These are phyloP conservation scores for Sturnira hondurensis DNA, from an alignment of 2,113 vertebrate species.

Conservation along the genomic window DNA sequence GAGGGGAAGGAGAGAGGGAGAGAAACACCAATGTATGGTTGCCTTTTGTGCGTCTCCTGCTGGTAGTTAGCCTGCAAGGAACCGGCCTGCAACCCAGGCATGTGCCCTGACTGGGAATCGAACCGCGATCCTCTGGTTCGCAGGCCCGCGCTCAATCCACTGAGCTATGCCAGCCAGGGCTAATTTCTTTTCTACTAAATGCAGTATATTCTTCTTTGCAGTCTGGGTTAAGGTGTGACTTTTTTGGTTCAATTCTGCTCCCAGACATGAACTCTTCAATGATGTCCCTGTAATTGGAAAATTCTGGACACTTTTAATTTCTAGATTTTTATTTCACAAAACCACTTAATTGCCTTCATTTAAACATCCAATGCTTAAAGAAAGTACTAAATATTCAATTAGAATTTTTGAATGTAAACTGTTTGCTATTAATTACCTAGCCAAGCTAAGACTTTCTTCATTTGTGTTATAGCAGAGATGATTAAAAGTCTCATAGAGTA, in stretches of 20 bases:
- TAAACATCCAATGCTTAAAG: background rate
- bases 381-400: background rate
- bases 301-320: background rate
- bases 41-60: too few relatives aligned
- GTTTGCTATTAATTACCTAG: background rate
- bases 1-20: too few relatives aligned
- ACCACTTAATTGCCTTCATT: background rate
- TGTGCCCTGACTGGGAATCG: too few relatives aligned
- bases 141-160: too few relatives aligned
- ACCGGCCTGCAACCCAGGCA: too few relatives aligned
- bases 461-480: background rate
- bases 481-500: background rate
- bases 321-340: background rate
- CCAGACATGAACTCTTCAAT: background rate
- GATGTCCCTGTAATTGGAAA: background rate
- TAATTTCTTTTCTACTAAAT: background rate
- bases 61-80: too few relatives aligned
- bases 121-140: too few relatives aligned
- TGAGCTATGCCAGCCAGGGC: too few relatives aligned
- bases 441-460: background rate
- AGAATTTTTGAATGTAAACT: background rate
- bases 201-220: background rate
- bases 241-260: background rate
- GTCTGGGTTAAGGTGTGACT: background rate
- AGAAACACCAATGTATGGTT: too few relatives aligned